Evolutionary conservation across 1,140 invertebrate genomes (phyloP).

Genomic region (Lasioglossum albipes): DNA sequence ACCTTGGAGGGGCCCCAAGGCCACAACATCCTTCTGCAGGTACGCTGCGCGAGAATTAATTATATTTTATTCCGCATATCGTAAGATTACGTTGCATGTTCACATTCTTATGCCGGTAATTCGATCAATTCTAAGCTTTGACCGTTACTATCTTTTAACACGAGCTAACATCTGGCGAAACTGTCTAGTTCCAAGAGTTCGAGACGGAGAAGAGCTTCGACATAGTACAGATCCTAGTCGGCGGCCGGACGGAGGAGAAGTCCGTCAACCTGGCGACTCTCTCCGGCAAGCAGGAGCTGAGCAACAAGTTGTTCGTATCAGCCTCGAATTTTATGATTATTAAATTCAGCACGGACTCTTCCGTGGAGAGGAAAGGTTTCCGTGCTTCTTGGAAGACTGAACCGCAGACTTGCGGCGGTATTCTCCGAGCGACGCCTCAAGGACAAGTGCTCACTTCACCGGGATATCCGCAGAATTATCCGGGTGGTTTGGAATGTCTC

Average conservation of each 20-base stretch:
- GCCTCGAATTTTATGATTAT: constrained; percentile 99
- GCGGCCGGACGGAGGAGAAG: constrained; percentile 96
- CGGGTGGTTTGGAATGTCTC: constrained; percentile 95
- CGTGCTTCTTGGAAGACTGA: constrained; percentile 96
- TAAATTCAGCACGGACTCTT: constrained; percentile 96
- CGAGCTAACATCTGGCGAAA: too few relatives aligned
- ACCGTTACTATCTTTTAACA: too few relatives aligned
- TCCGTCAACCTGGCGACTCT: constrained; percentile 94
- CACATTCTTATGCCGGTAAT: too few relatives aligned
- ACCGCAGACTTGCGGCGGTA: constrained; percentile 92
- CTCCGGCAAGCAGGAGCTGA: constrained; percentile 92
- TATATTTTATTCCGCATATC: neutral
- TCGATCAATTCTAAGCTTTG: too few relatives aligned
- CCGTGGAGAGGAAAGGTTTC: constrained; percentile 96
- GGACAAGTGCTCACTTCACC: constrained; percentile 92
- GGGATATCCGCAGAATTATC: constrained; percentile 94
- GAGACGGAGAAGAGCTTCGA: constrained; percentile 98
- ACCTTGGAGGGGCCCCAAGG: constrained; percentile 97
- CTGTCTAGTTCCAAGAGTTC: constrained; percentile 94
- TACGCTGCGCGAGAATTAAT: constrained; percentile 61
- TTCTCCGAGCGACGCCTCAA: constrained; percentile 89
- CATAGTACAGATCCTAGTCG: constrained; percentile 96
- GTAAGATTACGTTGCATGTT: too few relatives aligned
- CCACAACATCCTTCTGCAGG: constrained; percentile 93
- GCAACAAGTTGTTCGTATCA: constrained; percentile 92